Conservation (phyloP, 2,888 invertebrate genomes). For the Sipunculus nudus region DNA sequence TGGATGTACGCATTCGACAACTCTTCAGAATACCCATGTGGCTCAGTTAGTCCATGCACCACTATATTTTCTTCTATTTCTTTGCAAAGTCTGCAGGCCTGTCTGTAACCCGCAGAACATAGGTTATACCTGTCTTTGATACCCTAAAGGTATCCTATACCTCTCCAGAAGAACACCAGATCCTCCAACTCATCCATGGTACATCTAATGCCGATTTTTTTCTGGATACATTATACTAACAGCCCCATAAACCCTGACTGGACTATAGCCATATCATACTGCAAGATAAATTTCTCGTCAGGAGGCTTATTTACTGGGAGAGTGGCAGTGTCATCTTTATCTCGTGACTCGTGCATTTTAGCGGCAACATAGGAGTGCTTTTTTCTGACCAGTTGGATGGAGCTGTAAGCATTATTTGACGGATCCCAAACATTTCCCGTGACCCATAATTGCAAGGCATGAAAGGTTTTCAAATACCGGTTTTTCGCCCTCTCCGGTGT, state of each 20-base stretch:
- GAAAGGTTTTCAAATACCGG: conserved; percentile 81
- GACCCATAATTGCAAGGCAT: conserved; percentile 84
- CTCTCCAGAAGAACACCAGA: conserved; percentile 85
- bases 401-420: conserved; percentile 69
- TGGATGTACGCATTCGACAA: conserved; percentile 53
- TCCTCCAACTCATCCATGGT: conserved; percentile 76
- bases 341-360: conserved; percentile 50
- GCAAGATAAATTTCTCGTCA: conserved; percentile 72
- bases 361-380: conserved; percentile 70
- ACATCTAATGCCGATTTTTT: conserved; percentile 74
- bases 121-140: conserved; percentile 74
- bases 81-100: conserved; percentile 44
- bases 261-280: conserved; percentile 85
- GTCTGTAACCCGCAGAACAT: conserved; percentile 44
- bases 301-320: too few species aligned
- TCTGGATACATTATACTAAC: conserved; percentile 73
- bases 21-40: conserved; percentile 45
- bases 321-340: too few species aligned
- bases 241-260: conserved; percentile 89
- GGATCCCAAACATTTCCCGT: conserved; percentile 73
- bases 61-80: conserved; percentile 50
- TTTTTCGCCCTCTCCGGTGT: conserved; percentile 76
- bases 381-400: conserved; percentile 66
- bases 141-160: conserved; percentile 83
- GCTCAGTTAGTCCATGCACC: conserved; percentile 44